A percentile compares a stretch with the other conserved stretches of the same genome.
Conservation (phyloP, 1,140 invertebrate genomes). For the Pogonomyrmex barbatus region DNA sequence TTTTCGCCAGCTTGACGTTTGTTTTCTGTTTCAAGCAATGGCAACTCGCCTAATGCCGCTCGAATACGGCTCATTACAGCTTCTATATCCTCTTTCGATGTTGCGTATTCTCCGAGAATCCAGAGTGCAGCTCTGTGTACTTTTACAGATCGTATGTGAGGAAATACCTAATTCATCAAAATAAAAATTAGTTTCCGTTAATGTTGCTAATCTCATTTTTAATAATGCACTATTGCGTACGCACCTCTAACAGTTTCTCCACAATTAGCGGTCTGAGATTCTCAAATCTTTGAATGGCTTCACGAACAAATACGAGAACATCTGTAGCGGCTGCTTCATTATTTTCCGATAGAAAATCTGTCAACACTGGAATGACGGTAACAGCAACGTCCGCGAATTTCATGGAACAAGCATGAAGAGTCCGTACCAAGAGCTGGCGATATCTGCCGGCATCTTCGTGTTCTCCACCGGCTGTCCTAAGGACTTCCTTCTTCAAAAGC, state of each 20-base stretch:
- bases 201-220: neutral
- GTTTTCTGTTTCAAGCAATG: constrained; percentile 96
- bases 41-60: constrained; percentile 93
- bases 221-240: neutral
- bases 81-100: constrained; percentile 91
- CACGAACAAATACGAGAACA: constrained; percentile 97
- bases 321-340: constrained; percentile 97
- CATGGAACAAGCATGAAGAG: constrained; percentile 97
- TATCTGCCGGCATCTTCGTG: constrained; percentile 99
- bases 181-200: constrained; percentile 19
- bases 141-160: constrained; percentile 93
- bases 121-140: constrained; percentile 98
- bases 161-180: constrained; percentile 86
- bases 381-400: constrained; percentile 99
- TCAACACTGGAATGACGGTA: constrained; percentile 97
- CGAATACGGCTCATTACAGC: constrained; percentile 92
- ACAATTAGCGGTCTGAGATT: constrained; percentile 93
- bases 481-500: constrained; percentile 97
- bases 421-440: constrained; percentile 97
- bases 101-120: constrained; percentile 98
- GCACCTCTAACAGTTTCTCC: constrained; percentile 87
- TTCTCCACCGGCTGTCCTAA: constrained; percentile 96
- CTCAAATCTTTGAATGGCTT: constrained; percentile 97
- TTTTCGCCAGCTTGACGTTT: constrained; percentile 90
- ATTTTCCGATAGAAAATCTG: constrained; percentile 98